Evolutionary conservation across 2,113 vertebrate species (phyloP).

Genomic region (Recurvirostra avosetta): DNA sequence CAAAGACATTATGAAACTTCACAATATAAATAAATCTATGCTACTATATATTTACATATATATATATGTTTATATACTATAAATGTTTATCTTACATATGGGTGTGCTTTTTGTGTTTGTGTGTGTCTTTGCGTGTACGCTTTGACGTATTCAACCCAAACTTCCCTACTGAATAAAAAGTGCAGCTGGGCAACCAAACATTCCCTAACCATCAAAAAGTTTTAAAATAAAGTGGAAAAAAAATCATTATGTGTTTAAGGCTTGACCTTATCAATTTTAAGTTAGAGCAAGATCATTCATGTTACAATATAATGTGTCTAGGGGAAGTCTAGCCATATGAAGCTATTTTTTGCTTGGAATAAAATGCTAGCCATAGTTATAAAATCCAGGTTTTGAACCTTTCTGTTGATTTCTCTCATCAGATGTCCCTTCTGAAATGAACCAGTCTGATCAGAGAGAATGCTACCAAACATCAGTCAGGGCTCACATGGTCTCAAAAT

Average conservation of each 20-base stretch:
- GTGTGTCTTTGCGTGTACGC: background rate
- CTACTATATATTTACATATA: background rate
- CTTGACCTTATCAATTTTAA: background rate
- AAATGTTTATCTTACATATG: background rate
- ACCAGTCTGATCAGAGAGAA: background rate
- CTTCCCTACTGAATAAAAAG: background rate
- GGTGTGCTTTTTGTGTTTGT: background rate
- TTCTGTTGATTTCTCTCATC: background rate
- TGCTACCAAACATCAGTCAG: background rate
- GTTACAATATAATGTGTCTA: background rate
- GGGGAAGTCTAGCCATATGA: background rate
- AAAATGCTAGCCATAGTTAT: background rate
- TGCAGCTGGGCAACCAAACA: background rate
- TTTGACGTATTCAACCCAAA: background rate
- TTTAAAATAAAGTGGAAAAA: background rate
- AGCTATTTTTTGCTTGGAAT: background rate
- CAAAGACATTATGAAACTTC: background rate
- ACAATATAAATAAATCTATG: background rate
- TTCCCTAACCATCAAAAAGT: background rate
- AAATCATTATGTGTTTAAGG: background rate
- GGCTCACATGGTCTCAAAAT: background rate
- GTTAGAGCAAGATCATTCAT: background rate
- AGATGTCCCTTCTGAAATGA: background rate
- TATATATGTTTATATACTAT: no score
- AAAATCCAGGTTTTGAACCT: background rate